Evolutionary conservation across 2,797 vertebrate genomes (phyloP), one percentile per base, ranked within the genome.

Genomic region (Sebastes baramenuke): DNA sequence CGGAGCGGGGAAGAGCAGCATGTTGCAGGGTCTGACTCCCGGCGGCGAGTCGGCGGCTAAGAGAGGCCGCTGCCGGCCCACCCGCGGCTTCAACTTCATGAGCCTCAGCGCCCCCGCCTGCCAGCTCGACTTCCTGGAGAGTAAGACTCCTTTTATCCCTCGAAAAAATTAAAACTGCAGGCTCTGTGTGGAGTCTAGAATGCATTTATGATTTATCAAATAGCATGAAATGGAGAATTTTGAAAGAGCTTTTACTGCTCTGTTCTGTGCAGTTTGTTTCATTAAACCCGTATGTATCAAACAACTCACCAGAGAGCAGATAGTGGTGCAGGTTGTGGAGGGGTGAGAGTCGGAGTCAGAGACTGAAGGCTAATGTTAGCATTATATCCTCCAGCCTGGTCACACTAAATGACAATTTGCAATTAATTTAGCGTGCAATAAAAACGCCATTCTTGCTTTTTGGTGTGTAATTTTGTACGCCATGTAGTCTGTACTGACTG

Each of bases 1-100:
- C 0, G 97, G 97, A 0, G 96, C 96, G 0, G 97, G 97, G 54
- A 99, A 98, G 92, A 98, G 97, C 96, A 98, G 97, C 30, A 89
- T 98, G 90, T 92, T 99, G 56, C 97, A 96, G 80, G 93, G 95
- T 55, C 81, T 99, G 74, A 95, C 94, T 0, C 96, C 95, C 4
- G 93, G 93, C 4, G 93, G 93, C 69, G 89, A 83, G 52, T 30
- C 88, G 0, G 59, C 80, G 1, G 93, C 92, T 10, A 94, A 84
- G 67, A 90, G 90, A 7, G 75, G 32, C 54, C 75, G 16, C 42
- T 96, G 95, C 61, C 66, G 95, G 3, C 97, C 97, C 76, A 99
- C 98, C 11, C 93, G 94, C 0, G 97, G 97, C 80, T 99, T 99
- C 90, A 98, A 97, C 93, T 97, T 97, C 29, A 96, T 97, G 77